A percentile compares a stretch with the other conserved stretches of the same genome.
Evolutionary conservation across 2,113 vertebrate species (phyloP).

Genomic region (Platanista minor): DNA sequence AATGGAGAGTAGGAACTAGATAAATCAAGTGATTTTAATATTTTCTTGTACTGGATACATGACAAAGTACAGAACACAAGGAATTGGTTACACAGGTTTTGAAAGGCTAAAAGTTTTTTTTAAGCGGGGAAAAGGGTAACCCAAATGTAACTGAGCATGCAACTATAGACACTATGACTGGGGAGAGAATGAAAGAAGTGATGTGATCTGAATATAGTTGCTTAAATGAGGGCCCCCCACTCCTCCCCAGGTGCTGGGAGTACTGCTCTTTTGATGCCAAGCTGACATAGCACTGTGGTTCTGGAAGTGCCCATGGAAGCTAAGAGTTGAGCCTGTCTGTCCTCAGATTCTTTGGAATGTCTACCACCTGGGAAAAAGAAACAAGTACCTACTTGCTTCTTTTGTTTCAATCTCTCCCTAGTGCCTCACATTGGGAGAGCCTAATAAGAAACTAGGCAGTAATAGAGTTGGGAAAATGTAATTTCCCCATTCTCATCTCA

Average conservation of each 20-base stretch:
- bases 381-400: too few species aligned
- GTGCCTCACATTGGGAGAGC: background rate
- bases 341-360: background rate
- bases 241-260: background rate
- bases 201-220: background rate
- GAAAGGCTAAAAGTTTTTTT: background rate
- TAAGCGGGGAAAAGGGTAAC: background rate
- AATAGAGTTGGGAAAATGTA: background rate
- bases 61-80: background rate
- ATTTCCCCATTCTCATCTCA: background rate
- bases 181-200: background rate
- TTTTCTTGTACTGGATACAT: background rate
- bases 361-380: background rate
- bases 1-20: background rate
- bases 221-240: accelerated
- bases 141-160: background rate
- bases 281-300: accelerated
- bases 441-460: background rate
- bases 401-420: background rate
- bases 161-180: too few species aligned
- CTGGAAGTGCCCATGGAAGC: background rate
- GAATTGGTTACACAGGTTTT: background rate
- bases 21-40: background rate
- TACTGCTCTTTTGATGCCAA: background rate
- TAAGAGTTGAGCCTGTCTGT: background rate